These are phyloP conservation scores for Phyllotreta cruciferae DNA, from an alignment of 2,888 invertebrate species.

Conservation along the genomic window DNA sequence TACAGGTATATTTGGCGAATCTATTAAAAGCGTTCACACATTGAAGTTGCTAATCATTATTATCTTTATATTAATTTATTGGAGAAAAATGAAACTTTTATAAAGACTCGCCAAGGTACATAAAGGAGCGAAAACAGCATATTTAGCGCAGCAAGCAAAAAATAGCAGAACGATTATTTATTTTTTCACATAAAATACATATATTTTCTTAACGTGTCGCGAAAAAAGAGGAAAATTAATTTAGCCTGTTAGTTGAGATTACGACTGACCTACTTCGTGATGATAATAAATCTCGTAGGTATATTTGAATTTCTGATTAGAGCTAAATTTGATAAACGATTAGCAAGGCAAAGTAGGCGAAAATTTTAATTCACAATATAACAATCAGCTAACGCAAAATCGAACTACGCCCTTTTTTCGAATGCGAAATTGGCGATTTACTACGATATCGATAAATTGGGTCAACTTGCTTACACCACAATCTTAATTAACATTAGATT, in stretches of 20 bases:
- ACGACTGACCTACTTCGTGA: conserved; percentile 19
- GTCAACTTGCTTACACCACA: too few species aligned
- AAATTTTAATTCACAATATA: too few species aligned
- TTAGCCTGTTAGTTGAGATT: conserved; percentile 6
- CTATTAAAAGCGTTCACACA: neutral
- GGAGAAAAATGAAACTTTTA: conserved; percentile 4
- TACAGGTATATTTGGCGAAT: conserved; percentile 23
- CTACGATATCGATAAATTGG: too few species aligned
- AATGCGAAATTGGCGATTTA: too few species aligned
- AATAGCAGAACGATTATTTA: conserved; percentile 23
- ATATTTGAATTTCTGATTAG: conserved; percentile 11
- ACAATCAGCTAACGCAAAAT: too few species aligned
- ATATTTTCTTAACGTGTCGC: neutral
- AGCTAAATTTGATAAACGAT: conserved; percentile 8
- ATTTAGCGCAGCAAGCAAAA: conserved; percentile 36
- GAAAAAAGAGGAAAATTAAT: conserved; percentile 7
- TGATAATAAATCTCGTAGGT: conserved; percentile 13
- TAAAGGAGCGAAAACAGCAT: conserved; percentile 37
- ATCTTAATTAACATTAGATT: neutral
- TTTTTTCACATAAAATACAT: conserved; percentile 9
- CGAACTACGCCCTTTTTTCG: too few species aligned
- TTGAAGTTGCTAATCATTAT: neutral
- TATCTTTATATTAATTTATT: conserved; percentile 1
- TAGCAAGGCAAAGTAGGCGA: too few species aligned
- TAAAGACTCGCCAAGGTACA: conserved; percentile 13